These are phyloP conservation scores for Girardinichthys multiradiatus DNA, from an alignment of 2,113 vertebrate species.

Conservation along the genomic window DNA sequence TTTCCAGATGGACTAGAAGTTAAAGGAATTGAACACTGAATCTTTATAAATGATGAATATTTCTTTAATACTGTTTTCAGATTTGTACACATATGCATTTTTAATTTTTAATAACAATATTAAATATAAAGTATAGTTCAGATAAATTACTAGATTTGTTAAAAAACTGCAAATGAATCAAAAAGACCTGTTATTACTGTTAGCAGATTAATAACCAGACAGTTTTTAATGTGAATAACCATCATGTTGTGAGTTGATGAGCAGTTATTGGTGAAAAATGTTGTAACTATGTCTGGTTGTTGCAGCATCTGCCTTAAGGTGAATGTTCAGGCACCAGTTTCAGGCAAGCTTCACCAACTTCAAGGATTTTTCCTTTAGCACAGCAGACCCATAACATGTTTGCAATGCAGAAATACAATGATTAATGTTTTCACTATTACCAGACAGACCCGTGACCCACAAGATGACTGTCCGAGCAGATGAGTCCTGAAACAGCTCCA, in stretches of 20 bases:
- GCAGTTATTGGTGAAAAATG: not conserved
- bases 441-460: not conserved
- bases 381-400: not conserved
- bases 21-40: not conserved
- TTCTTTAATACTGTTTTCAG: too few relatives aligned
- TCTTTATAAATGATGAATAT: too few relatives aligned
- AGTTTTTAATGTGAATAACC: not conserved
- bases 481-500: not conserved
- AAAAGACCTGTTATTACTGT: not conserved
- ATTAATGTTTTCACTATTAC: not conserved
- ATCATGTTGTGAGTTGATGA: not conserved
- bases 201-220: not conserved
- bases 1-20: not conserved
- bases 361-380: not conserved
- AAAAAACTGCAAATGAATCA: not conserved
- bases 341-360: not conserved
- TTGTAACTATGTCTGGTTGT: slow-evolving; percentile 3
- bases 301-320: not conserved
- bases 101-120: too few relatives aligned
- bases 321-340: not conserved
- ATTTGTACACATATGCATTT: too few relatives aligned
- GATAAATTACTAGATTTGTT: not conserved
- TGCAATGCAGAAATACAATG: not conserved
- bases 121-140: not conserved
- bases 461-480: not conserved